Evolutionary conservation across 2,888 invertebrate genomes (phyloP).

Genomic region (Drosophila sordidula): DNA sequence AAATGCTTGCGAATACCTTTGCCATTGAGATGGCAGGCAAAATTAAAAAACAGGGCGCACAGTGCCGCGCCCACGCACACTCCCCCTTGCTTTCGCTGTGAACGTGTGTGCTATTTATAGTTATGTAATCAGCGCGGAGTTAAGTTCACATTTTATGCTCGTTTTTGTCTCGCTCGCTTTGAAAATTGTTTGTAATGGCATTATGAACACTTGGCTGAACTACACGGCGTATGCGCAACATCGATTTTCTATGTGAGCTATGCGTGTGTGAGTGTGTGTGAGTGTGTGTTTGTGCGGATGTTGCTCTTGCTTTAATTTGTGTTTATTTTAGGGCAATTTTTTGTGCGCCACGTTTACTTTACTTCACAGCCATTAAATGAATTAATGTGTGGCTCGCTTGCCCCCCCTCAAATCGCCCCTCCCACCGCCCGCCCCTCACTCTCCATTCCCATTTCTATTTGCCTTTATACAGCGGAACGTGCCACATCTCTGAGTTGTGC

Average conservation of each 20-base stretch:
- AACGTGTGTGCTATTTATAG: constrained; percentile 60
- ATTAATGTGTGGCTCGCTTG: constrained; percentile 56
- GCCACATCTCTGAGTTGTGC: constrained; percentile 25
- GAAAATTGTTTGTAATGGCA: constrained; percentile 68
- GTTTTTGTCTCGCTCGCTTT: constrained; percentile 48
- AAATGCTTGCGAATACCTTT: constrained; percentile 9
- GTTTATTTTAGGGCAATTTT: constrained; percentile 49
- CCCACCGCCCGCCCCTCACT: no score
- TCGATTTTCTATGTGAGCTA: constrained; percentile 48
- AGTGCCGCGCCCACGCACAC: constrained; percentile 17
- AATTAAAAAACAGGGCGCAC: constrained; percentile 30
- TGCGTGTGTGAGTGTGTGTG: constrained; percentile 6
- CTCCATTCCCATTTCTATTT: no score
- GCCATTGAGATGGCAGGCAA: constrained; percentile 53
- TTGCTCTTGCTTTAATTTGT: constrained; percentile 53
- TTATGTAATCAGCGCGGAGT: constrained; percentile 58
- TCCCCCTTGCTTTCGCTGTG: neutral
- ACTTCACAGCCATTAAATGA: constrained; percentile 67
- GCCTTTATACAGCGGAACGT: constrained; percentile 30
- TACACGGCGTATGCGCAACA: constrained; percentile 45
- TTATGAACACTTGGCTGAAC: constrained; percentile 66
- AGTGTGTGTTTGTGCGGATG: constrained; percentile 3
- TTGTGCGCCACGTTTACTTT: constrained; percentile 39
- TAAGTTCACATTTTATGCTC: constrained; percentile 47
- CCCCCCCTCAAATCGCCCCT: neutral